phyloP scores from a whole-genome alignment of 2,797 vertebrate genomes.

The Rhinichthys osculus region DNA sequence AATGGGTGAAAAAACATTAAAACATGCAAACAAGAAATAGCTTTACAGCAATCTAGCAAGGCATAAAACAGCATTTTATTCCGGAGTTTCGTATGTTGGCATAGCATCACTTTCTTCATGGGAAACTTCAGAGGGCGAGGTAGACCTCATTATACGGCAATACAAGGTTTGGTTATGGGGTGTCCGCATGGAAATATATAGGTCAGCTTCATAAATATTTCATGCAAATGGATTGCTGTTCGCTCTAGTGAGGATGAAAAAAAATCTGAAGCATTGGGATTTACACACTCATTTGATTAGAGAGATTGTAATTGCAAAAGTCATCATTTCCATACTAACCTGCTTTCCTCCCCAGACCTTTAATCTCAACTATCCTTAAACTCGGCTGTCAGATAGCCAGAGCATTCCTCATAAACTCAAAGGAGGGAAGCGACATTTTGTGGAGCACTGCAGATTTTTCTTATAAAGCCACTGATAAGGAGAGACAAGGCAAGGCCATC shows the following conservation, averaged over 20 bases:
- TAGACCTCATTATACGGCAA: conserved; percentile 59
- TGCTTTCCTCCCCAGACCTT: conserved; percentile 55
- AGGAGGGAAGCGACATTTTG: conserved; percentile 34
- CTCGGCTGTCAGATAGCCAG: conserved; percentile 16
- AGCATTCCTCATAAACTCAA: conserved; percentile 33
- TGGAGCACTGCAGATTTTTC: conserved; percentile 47
- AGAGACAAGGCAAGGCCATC: conserved; percentile 48
- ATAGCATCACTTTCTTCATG: conserved; percentile 35
- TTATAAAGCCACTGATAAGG: conserved; percentile 46
- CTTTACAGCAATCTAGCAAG: background rate
- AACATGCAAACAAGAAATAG: background rate
- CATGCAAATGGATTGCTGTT: conserved; percentile 58
- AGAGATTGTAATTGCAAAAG: conserved; percentile 61
- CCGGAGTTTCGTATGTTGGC: conserved; percentile 25
- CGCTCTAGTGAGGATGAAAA: conserved; percentile 56
- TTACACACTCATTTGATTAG: conserved; percentile 63
- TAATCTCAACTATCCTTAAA: conserved; percentile 54
- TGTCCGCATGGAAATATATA: conserved; percentile 57
- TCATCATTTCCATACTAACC: conserved; percentile 65
- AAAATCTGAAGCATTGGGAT: conserved; percentile 39
- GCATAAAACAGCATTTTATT: conserved; percentile 22
- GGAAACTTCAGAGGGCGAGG: conserved; percentile 40
- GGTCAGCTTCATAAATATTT: conserved; percentile 66
- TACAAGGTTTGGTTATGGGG: conserved; percentile 46
- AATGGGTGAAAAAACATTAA: background rate